A percentile compares a stretch with the other conserved stretches of the same genome.
These are phyloP conservation scores for Trimorus sp. DNA, from an alignment of 2,888 invertebrate genomes.

Conservation along the genomic window DNA sequence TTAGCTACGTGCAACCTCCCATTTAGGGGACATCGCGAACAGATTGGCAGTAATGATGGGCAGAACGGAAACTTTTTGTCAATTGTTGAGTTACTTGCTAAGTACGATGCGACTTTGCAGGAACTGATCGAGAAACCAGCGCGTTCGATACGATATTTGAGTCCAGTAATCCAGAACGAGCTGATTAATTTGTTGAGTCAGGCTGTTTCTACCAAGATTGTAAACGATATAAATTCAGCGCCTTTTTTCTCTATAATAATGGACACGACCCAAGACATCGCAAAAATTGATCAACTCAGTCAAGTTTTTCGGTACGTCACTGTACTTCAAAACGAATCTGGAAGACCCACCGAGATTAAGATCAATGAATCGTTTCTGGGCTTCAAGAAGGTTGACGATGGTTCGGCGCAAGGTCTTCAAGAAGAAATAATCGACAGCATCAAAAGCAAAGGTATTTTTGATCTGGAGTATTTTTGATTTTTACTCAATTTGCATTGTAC, in stretches of 20 bases:
- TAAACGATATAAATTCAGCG: constrained; percentile 2
- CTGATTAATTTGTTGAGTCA: constrained; percentile 49
- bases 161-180: too few relatives aligned
- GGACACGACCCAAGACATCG: constrained; percentile 42
- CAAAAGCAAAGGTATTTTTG: constrained; percentile 22
- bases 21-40: constrained; percentile 62
- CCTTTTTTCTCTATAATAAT: constrained; percentile 41
- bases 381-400: constrained; percentile 37
- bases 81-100: constrained; percentile 40
- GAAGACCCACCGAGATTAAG: constrained; percentile 33
- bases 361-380: constrained; percentile 50
- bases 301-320: constrained; percentile 64
- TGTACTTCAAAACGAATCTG: constrained; percentile 33
- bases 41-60: constrained; percentile 11
- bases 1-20: constrained; percentile 60
- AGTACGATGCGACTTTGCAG: constrained; percentile 62
- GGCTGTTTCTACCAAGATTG: neutral
- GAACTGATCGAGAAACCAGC: constrained; percentile 56
- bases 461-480: too few relatives aligned
- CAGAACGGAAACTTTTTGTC: constrained; percentile 64
- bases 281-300: constrained; percentile 67
- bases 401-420: constrained; percentile 28
- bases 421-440: constrained; percentile 36
- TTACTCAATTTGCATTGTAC: too few relatives aligned
- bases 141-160: constrained; percentile 48